Conservation (phyloP, 2,888 invertebrate genomes). For the Gymnoscelis rufifasciata region DNA sequence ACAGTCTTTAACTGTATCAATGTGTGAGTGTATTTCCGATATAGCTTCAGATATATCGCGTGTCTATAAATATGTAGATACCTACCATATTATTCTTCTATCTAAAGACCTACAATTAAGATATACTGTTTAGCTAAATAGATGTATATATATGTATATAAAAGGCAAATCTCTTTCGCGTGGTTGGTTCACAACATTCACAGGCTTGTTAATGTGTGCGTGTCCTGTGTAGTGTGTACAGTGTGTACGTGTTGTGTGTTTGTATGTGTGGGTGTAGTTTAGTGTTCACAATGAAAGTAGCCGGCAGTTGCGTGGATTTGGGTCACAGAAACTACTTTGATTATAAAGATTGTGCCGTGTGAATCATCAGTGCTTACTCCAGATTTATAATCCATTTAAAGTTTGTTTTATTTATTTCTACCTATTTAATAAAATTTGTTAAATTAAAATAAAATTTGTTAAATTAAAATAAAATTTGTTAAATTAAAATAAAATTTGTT, state of each 20-base stretch:
- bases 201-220: constrained; percentile 33
- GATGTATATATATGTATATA: constrained; percentile 35
- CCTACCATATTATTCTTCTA: neutral
- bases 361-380: constrained; percentile 68
- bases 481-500: too few relatives aligned
- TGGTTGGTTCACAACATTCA: constrained; percentile 38
- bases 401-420: neutral
- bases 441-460: too few relatives aligned
- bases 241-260: constrained; percentile 23
- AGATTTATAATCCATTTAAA: neutral
- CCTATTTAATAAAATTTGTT: too few relatives aligned
- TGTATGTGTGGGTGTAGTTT: constrained; percentile 53
- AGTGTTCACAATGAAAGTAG: constrained; percentile 77
- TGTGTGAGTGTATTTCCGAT: constrained; percentile 25
- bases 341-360: constrained; percentile 76
- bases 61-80: neutral
- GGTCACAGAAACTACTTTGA: constrained; percentile 76
- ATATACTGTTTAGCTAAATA: too few relatives aligned
- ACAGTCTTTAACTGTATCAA: constrained; percentile 22
- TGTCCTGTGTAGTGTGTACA: constrained; percentile 31
- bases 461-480: too few relatives aligned
- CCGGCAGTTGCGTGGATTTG: constrained; percentile 73
- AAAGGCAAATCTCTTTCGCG: constrained; percentile 38
- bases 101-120: too few relatives aligned
- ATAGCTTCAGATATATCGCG: neutral